Evolutionary conservation across 2,888 invertebrate species (phyloP).

Genomic region (Tipula vernalis): DNA sequence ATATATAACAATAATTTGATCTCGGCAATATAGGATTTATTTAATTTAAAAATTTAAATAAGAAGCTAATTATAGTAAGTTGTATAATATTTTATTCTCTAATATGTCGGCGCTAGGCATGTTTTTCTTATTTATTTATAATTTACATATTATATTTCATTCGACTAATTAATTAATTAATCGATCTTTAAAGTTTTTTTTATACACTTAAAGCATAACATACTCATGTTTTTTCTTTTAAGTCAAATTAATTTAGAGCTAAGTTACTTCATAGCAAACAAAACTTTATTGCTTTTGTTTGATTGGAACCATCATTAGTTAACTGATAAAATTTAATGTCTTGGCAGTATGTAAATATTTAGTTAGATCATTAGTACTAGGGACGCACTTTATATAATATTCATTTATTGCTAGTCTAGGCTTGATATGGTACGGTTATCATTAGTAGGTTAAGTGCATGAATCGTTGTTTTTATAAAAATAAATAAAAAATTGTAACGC

Average conservation of each 20-base stretch:
- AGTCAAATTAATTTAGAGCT: not conserved
- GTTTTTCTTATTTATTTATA: not conserved
- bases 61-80: not conserved
- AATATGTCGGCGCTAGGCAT: not conserved
- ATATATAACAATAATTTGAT: not conserved
- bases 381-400: not conserved
- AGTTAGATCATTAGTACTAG: not conserved
- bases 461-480: not conserved
- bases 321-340: not conserved
- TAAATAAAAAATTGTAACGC: not conserved
- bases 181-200: not conserved
- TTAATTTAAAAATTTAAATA: not conserved
- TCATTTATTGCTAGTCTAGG: not conserved
- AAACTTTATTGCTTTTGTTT: not conserved
- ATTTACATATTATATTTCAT: not conserved
- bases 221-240: not conserved
- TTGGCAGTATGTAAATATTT: not conserved
- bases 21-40: not conserved
- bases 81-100: not conserved
- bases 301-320: not conserved
- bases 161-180: not conserved
- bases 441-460: not conserved
- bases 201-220: not conserved
- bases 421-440: not conserved
- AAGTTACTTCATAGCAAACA: not conserved